phyloP scores from a whole-genome alignment of 2,888 invertebrate genomes.

The Brachylomia viminalis region DNA sequence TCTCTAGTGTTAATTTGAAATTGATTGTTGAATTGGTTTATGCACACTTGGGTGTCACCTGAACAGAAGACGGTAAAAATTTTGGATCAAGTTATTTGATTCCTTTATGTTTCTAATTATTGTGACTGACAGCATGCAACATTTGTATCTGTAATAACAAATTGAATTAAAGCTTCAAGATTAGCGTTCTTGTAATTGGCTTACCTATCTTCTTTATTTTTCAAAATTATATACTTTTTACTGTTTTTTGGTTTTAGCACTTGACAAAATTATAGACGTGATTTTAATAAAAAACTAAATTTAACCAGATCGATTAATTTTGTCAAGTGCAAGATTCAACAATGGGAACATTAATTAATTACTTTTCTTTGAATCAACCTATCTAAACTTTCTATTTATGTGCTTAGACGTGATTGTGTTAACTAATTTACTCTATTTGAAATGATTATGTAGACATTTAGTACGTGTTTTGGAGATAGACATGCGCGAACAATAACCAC shows the following conservation, averaged over 20 bases:
- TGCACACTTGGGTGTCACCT: conserved; percentile 87
- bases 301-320: conserved; percentile 65
- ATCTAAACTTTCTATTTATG: conserved; percentile 73
- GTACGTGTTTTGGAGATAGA: conserved; percentile 81
- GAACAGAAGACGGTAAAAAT: conserved; percentile 89
- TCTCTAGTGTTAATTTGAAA: conserved; percentile 66
- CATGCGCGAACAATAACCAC: conserved; percentile 76
- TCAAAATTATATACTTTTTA: conserved; percentile 79
- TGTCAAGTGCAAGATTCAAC: conserved; percentile 70
- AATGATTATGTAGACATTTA: conserved; percentile 86
- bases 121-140: conserved; percentile 90
- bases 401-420: conserved; percentile 89
- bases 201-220: conserved; percentile 79
- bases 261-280: conserved; percentile 71
- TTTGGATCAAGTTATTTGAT: conserved; percentile 79
- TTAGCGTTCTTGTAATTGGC: conserved; percentile 87
- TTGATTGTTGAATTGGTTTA: conserved; percentile 85
- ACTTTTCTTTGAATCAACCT: conserved; percentile 65
- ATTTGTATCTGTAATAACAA: conserved; percentile 80
- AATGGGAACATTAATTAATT: conserved; percentile 61
- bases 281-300: conserved; percentile 12
- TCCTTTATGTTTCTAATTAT: conserved; percentile 82
- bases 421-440: conserved; percentile 81
- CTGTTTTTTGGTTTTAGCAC: conserved; percentile 66
- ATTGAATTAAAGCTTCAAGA: conserved; percentile 80